Base-by-base conservation (phyloP, 2,888 invertebrate species). In the Sipha maydis region DNA sequence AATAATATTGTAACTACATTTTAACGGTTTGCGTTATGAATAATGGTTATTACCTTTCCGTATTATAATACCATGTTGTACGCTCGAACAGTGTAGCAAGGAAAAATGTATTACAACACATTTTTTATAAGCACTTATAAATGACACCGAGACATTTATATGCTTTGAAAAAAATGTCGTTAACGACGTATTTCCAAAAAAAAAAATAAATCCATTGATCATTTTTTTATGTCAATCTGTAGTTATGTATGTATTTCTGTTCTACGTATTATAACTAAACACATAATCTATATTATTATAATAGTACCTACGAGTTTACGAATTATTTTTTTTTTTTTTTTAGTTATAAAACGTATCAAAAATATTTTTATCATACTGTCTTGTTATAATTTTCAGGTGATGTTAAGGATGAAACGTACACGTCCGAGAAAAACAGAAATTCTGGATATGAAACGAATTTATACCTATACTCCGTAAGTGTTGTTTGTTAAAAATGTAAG, bases 391-490 rank as follows among this genome's bases (percentile, higher is more conserved):
- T 90, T 90, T 95, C 94, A 92, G 95, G 95, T 92, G 94, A 93
- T 91, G 93, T 94, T 91, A 96, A 95, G 91, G 95, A 95, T 91
- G 94, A 93, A 92, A 94, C 93, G 83, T 93, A 93, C 91, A 94
- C 94, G 89, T 93, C 93, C 90, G 96, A 95, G 91, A 95, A 95
- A 92, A 95, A 95, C 92, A 95, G 95, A 91, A 92, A 93, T 91
- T 94, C 94, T 90, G 95, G 95, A 91, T 95, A 95, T 92, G 97
- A 97, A 92, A 96, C 96, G 91, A 97, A 97, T 92, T 95, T 97
- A 91, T 97, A 96, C 93, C 95, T 97, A 90, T 96, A 96, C 91
- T 95, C 95, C 93, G 96, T 95, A 92, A 95, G 95, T 94, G 89
- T 28, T 28, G 8, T 28, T 25, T 25, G 56, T 9, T 75, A 8